These are phyloP conservation scores for Notothenia rossii DNA, from an alignment of 2,113 vertebrate species.

Conservation along the genomic window DNA sequence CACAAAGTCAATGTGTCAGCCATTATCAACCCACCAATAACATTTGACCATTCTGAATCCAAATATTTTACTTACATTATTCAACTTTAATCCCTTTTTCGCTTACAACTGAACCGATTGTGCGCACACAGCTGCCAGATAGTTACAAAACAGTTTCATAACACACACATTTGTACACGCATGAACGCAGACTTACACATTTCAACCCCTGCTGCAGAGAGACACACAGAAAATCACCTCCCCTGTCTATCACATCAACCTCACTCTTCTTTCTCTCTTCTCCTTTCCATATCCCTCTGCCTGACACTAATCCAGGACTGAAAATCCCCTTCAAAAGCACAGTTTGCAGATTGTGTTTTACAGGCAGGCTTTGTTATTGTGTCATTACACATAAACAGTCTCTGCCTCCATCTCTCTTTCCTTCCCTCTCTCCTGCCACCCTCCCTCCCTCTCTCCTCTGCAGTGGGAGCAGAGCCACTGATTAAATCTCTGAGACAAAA, in stretches of 20 bases:
- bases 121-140: slow-evolving; percentile 68
- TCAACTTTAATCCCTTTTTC: slow-evolving; percentile 65
- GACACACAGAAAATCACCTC: slow-evolving; percentile 66
- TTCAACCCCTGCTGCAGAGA: slow-evolving; percentile 50
- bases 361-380: slow-evolving; percentile 86
- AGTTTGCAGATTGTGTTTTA: slow-evolving; percentile 85
- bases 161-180: slow-evolving; percentile 40
- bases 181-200: slow-evolving; percentile 42
- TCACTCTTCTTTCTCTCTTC: slow-evolving; percentile 72
- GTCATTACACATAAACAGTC: slow-evolving; percentile 87
- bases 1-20: slow-evolving; percentile 49
- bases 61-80: slow-evolving; percentile 67
- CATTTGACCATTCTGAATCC: slow-evolving; percentile 51
- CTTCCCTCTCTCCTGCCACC: slow-evolving; percentile 66
- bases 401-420: slow-evolving; percentile 79
- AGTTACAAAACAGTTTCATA: slow-evolving; percentile 59
- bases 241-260: slow-evolving; percentile 79
- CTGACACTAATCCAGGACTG: slow-evolving; percentile 84
- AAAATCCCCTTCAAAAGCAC: slow-evolving; percentile 84
- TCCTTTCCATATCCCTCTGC: slow-evolving; percentile 71
- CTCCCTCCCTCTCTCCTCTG: slow-evolving; percentile 77
- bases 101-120: slow-evolving; percentile 58
- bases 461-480: slow-evolving; percentile 83
- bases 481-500: slow-evolving; percentile 86
- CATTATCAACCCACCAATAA: slow-evolving; percentile 60